Evolutionary conservation across 2,888 invertebrate species (phyloP).

Genomic region (Drosophila lacicola): DNA sequence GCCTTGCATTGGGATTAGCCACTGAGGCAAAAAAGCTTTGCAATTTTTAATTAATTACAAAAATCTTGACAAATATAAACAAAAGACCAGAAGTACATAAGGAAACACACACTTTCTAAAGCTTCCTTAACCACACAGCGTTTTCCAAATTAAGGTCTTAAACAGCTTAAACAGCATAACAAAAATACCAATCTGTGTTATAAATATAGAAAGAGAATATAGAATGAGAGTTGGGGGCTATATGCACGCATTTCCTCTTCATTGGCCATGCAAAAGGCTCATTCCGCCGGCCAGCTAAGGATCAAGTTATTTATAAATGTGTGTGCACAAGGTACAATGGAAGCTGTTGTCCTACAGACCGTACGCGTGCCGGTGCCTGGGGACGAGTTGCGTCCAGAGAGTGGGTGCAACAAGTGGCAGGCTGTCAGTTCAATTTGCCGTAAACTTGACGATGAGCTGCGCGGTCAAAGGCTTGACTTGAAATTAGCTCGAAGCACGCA

Average conservation of each 20-base stretch:
- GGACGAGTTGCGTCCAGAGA: conserved; percentile 20
- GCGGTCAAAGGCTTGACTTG: conserved; percentile 24
- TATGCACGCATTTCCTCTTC: conserved; percentile 64
- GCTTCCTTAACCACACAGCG: conserved; percentile 5
- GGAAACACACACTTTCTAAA: conserved; percentile 4
- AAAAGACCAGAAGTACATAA: conserved; percentile 14
- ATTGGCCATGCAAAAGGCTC: conserved; percentile 51
- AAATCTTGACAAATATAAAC: conserved; percentile 8
- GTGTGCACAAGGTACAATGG: conserved; percentile 14
- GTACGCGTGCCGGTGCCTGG: conserved; percentile 17
- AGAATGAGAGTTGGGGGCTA: neutral
- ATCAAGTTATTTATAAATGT: conserved; percentile 67
- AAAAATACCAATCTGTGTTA: conserved; percentile 23
- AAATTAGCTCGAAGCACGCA: conserved; percentile 43
- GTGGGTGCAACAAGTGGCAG: conserved; percentile 70
- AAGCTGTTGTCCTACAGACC: conserved; percentile 9
- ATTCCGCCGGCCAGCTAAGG: conserved; percentile 52
- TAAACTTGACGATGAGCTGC: conserved; percentile 46
- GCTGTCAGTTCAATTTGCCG: conserved; percentile 64
- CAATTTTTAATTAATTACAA: conserved; percentile 33
- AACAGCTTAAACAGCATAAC: conserved; percentile 4
- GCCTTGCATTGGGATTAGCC: conserved; percentile 28
- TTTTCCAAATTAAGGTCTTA: conserved; percentile 34
- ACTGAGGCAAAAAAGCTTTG: conserved; percentile 25
- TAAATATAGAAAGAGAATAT: conserved; percentile 23